Base-by-base conservation (phyloP, 1,140 invertebrate species). In the Drosophila triauraria region DNA sequence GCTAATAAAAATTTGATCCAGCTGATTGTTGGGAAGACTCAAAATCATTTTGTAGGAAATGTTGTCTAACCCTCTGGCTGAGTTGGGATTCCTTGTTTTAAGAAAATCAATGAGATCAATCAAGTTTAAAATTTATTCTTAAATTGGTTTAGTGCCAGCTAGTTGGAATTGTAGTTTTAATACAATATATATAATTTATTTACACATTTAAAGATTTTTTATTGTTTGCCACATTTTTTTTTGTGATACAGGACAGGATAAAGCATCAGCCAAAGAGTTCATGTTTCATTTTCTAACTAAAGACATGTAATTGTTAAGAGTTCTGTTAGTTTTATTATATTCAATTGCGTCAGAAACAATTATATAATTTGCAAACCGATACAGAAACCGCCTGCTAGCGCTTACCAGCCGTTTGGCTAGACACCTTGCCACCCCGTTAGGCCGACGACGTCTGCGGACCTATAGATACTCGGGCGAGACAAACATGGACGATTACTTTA, bases 11-110 rank as follows among this genome's bases (percentile, higher is more conserved):
- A 54, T 13, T 20, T 38, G 17, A 50, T 50, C 35, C 35, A 38
- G 4, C 35, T 32, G 12, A 35, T 40, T 40, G 53, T 40, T 20
- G 17, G 17, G 53, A 38, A 32, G 38, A 40, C 38, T 40, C 38
- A 56, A 17, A 56, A 54, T 27, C 35, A 54, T 32, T 30, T 30
- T 54, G 30, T 38, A 54, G 12, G 51, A 54, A 35, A 54, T 54
- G 35, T 38, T 38, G 35, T 54, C 32, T 35, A 38, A 6, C n/a
- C 51, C 51, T 54, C 17, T 54, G 32, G 30, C 27, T 7, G 32
- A 54, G 32, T 38, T 54, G 13, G n/a, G 51, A 13, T 54, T 54
- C 17, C 32, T n/a, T 23, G 51, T 38, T 35, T 54, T 54, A 30
- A 53, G 30, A 35, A 53, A 53, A 10, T 30, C 17, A n/a, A 15